Conservation (phyloP, 2,797 vertebrate species). For the Molossus alvarezi region DNA sequence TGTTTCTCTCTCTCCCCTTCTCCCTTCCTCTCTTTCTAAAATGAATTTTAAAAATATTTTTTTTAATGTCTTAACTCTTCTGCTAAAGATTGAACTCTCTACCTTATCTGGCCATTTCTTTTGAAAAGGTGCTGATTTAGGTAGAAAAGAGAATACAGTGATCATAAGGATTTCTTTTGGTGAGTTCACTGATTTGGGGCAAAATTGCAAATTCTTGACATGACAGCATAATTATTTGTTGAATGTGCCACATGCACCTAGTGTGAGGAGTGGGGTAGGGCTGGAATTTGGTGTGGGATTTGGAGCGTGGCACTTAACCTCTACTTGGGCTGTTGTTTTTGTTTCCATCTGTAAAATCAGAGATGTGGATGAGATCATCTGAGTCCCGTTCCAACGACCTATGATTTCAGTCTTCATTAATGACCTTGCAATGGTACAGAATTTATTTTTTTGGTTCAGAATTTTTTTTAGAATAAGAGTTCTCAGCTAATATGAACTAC, state of each 20-base stretch:
- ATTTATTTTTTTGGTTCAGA: background rate
- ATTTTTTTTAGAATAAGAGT: background rate
- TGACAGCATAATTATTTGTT: background rate
- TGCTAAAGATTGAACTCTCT: slow-evolving; percentile 10
- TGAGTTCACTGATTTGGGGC: background rate
- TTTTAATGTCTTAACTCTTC: background rate
- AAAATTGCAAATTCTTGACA: background rate
- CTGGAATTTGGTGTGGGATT: background rate
- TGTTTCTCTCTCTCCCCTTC: too few species aligned
- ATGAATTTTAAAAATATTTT: too few species aligned
- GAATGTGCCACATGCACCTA: background rate
- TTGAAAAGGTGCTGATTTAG: slow-evolving; percentile 26
- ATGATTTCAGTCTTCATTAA: slow-evolving; percentile 35
- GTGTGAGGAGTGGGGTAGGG: background rate
- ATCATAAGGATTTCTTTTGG: background rate
- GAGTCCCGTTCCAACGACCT: background rate
- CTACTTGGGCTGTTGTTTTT: background rate
- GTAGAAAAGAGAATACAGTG: slow-evolving; percentile 5
- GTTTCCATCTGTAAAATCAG: slow-evolving; percentile 44
- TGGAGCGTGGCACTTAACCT: background rate
- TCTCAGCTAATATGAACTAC: background rate
- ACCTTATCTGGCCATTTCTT: slow-evolving; percentile 25
- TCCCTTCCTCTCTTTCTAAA: too few species aligned
- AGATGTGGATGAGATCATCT: slow-evolving; percentile 22
- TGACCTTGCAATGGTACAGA: background rate